Base-by-base conservation (phyloP, 2,888 invertebrate species). In the Kryphioiulus occultus region DNA sequence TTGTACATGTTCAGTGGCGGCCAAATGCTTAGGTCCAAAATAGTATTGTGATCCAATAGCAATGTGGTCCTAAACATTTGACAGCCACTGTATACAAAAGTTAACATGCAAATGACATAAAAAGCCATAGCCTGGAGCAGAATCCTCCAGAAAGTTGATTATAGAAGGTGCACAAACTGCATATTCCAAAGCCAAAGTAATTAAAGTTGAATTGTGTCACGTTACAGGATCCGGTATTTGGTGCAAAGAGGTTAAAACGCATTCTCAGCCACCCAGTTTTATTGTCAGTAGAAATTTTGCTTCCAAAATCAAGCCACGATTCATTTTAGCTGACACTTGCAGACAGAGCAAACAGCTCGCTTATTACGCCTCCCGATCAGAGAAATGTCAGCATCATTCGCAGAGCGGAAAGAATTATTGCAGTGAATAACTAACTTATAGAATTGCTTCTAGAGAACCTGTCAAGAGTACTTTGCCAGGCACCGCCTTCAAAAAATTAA, bases 361-460 rank as follows among this genome's bases (percentile, higher is more conserved):
- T 17, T 47, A 47, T 47, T 47, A 47, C 47, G 42, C 42, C 42
- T 0, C 42, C 15, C 42, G 47, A 68, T 68, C 68, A 68, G 68
- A 22, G 26, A 68, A 68, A 68, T 22, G 68, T 68, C 68, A 26
- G 68, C 68, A 68, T 68, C 68, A 22, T 68, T 68, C 68, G 68
- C 5, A 22, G 22, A 68, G 68, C 26, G 22, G 26, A 68, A 68
- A 26, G 68, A 68, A 68, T 68, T 22, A 68, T 68, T 68, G 68
- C 68, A 68, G 22, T 26, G 26, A 68, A 68, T 68, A 68, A 68
- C 68, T 68, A 68, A 68, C 68, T 68, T 68, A n/a, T 68, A 68
- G 26, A 68, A 22, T 7, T 68, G 68, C 68, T 26, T 68, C 68
- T 10, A 22, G 68, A 68, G 26, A 68, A 68, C 10, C 68, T 68